phyloP scores from a whole-genome alignment of 2,888 invertebrate genomes.

The Athalia cordata region DNA sequence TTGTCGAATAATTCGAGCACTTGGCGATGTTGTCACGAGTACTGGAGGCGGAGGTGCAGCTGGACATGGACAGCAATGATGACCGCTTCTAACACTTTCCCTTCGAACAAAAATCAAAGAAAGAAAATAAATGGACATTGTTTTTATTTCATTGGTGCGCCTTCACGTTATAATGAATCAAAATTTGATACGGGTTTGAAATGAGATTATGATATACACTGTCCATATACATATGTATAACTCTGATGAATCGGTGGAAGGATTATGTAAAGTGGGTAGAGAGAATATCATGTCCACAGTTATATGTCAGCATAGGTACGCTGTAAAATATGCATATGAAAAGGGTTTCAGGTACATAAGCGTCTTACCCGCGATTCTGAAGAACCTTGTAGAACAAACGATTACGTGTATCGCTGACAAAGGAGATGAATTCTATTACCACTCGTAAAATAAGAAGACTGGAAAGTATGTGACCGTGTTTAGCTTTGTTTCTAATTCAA shows the following conservation, averaged over 20 bases:
- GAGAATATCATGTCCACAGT: too few species aligned
- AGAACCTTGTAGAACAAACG: background rate
- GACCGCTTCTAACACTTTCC: slow-evolving; percentile 71
- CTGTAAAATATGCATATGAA: background rate
- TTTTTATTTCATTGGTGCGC: too few species aligned
- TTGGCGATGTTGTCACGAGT: slow-evolving; percentile 82
- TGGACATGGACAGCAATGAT: slow-evolving; percentile 79
- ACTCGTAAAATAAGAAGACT: background rate
- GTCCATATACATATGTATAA: too few species aligned
- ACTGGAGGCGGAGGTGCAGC: slow-evolving; percentile 83
- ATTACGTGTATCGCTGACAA: background rate
- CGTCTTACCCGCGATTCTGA: slow-evolving; percentile 16
- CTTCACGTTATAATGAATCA: too few species aligned
- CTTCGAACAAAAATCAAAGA: slow-evolving; percentile 52
- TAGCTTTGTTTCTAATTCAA: slow-evolving; percentile 20
- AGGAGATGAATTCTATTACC: background rate
- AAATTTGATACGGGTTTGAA: too few species aligned
- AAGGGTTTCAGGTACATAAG: slow-evolving; percentile 8
- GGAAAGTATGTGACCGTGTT: background rate
- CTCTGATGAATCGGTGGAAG: too few species aligned
- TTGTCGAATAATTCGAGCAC: slow-evolving; percentile 89
- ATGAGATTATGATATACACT: too few species aligned
- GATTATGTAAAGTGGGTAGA: too few species aligned
- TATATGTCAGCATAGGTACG: too few species aligned
- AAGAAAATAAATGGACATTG: background rate